phyloP scores from a whole-genome alignment of 2,113 vertebrate species.

The Struthidea cinerea region DNA sequence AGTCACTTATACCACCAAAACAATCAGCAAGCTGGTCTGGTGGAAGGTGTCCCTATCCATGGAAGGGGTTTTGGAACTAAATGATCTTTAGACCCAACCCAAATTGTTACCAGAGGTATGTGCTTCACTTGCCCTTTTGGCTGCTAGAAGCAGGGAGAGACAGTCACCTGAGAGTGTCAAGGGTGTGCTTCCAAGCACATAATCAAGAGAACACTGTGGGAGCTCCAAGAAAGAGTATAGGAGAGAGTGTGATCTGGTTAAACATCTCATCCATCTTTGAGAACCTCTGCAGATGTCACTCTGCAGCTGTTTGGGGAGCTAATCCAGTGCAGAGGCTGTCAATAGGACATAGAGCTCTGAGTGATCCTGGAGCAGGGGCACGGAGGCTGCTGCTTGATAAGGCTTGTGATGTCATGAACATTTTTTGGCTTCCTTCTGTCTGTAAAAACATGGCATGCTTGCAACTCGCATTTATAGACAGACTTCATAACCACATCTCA shows the following conservation, averaged over 20 bases:
- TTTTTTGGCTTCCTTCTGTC: neutral
- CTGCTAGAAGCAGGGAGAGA: neutral
- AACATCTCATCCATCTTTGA: neutral
- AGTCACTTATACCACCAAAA: neutral
- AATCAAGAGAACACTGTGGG: neutral
- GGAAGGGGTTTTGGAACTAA: neutral
- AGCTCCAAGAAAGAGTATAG: neutral
- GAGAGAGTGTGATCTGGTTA: neutral
- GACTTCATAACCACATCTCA: neutral
- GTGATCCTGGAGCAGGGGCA: neutral
- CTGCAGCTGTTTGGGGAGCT: neutral
- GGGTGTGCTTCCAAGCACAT: neutral
- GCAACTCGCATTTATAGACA: neutral
- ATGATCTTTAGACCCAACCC: neutral
- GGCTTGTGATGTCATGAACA: neutral
- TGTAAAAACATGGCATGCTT: neutral
- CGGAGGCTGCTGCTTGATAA: neutral
- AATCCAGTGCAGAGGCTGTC: neutral
- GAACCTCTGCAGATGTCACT: neutral
- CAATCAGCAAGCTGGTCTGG: neutral
- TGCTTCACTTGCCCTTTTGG: neutral
- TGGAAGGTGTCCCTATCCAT: neutral
- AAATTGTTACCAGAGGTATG: rapidly evolving
- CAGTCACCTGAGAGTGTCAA: neutral
- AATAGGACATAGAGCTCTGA: neutral